Percentiles rank a stretch among this genome's conserved stretches.
These are phyloP conservation scores for Thelaira solivaga DNA, from an alignment of 2,888 invertebrate genomes.

Conservation along the genomic window DNA sequence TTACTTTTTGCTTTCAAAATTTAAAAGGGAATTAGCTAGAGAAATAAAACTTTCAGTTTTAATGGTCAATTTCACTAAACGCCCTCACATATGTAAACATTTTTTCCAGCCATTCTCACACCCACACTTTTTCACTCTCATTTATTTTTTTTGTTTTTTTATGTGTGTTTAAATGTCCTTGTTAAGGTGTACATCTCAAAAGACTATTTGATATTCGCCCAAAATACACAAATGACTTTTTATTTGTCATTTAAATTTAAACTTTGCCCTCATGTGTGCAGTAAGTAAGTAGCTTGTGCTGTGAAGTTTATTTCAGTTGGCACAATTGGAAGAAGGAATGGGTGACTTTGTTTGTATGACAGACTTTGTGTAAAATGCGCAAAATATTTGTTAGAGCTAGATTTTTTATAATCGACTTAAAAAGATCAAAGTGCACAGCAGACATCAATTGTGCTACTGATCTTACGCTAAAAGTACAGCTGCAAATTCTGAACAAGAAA, in stretches of 20 bases:
- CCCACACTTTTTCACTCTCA: neutral
- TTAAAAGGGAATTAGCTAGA: conserved; percentile 40
- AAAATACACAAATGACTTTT: conserved; percentile 39
- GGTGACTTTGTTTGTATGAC: too few species aligned
- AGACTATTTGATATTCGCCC: neutral
- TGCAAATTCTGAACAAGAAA: too few species aligned
- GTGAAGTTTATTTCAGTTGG: conserved; percentile 20
- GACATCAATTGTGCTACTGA: too few species aligned
- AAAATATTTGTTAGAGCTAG: too few species aligned
- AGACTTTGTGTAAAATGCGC: too few species aligned
- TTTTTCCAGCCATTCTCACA: neutral
- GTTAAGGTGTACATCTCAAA: conserved; percentile 3
- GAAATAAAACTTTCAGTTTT: conserved; percentile 54
- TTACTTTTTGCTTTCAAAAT: conserved; percentile 20
- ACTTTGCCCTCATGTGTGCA: conserved; percentile 40
- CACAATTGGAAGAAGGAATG: too few species aligned
- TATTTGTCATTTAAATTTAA: conserved; percentile 56
- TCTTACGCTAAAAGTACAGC: too few species aligned
- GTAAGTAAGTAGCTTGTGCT: conserved; percentile 11
- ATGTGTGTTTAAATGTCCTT: conserved; percentile 17
- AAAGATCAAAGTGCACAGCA: too few species aligned
- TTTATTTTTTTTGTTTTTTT: neutral
- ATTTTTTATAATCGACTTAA: too few species aligned
- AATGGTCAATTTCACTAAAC: conserved; percentile 37
- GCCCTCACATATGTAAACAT: conserved; percentile 6